These are phyloP conservation scores for Marmota flaviventris DNA, from an alignment of 2,113 vertebrate species.

Conservation along the genomic window DNA sequence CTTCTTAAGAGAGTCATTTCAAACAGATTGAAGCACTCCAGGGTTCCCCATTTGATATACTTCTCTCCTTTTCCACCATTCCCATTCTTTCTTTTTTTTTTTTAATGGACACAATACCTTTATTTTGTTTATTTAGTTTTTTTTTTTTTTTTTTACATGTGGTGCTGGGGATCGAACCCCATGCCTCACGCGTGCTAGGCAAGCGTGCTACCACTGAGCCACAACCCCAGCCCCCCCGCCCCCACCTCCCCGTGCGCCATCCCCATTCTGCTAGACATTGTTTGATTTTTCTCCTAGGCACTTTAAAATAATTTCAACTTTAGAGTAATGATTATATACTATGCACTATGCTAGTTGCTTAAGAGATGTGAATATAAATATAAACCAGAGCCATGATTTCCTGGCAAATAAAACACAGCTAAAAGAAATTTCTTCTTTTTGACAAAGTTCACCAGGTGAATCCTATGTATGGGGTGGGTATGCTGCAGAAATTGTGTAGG, in stretches of 20 bases:
- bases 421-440: conserved; percentile 8
- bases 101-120: no score
- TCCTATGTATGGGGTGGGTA: neutral
- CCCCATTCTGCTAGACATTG: neutral
- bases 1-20: neutral
- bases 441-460: neutral
- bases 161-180: no score
- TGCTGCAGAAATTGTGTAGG: neutral
- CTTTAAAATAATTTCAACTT: conserved; percentile 34
- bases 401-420: neutral
- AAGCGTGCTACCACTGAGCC: no score
- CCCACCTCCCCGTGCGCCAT: no score
- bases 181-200: no score
- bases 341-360: neutral
- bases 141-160: no score
- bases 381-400: neutral
- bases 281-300: neutral
- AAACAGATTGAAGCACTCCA: neutral
- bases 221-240: no score
- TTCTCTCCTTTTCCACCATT: neutral
- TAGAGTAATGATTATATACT: neutral
- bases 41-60: neutral
- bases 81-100: no score
- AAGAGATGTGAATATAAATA: neutral
- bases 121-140: no score